Evolutionary conservation across 2,113 vertebrate species (phyloP).

Genomic region (Thunnus maccoyii): DNA sequence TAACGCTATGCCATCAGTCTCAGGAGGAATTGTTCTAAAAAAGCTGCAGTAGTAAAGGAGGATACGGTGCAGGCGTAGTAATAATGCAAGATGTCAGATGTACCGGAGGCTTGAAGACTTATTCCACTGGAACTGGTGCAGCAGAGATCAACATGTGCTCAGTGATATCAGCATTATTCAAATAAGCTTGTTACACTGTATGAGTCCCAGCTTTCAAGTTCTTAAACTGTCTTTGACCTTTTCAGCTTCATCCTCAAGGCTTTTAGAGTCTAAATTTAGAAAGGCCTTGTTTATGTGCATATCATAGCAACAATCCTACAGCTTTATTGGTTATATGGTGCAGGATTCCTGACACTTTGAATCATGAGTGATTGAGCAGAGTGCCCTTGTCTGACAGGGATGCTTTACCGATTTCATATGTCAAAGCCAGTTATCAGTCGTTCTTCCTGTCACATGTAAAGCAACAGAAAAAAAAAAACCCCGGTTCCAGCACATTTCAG

Average conservation of each 20-base stretch:
- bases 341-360: background rate
- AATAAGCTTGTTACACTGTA: background rate
- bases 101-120: background rate
- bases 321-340: background rate
- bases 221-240: constrained; percentile 30
- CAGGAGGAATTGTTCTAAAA: constrained; percentile 13
- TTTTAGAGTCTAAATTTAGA: constrained; percentile 5
- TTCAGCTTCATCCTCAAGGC: constrained; percentile 3
- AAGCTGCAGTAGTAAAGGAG: background rate
- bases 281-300: background rate
- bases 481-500: too few relatives aligned
- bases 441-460: too few relatives aligned
- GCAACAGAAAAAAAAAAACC: too few relatives aligned
- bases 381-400: too few relatives aligned
- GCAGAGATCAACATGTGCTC: constrained; percentile 22
- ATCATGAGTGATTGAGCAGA: too few relatives aligned
- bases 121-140: background rate
- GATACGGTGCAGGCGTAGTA: background rate
- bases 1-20: constrained; percentile 1
- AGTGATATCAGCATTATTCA: constrained; percentile 13
- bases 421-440: too few relatives aligned
- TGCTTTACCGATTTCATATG: too few relatives aligned
- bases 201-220: constrained; percentile 14
- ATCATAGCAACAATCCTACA: background rate
- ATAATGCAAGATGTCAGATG: background rate